A percentile compares a stretch with the other conserved stretches of the same genome.
These are phyloP conservation scores for Rhamnusium bicolor DNA, from an alignment of 2,888 invertebrate genomes.

Conservation along the genomic window DNA sequence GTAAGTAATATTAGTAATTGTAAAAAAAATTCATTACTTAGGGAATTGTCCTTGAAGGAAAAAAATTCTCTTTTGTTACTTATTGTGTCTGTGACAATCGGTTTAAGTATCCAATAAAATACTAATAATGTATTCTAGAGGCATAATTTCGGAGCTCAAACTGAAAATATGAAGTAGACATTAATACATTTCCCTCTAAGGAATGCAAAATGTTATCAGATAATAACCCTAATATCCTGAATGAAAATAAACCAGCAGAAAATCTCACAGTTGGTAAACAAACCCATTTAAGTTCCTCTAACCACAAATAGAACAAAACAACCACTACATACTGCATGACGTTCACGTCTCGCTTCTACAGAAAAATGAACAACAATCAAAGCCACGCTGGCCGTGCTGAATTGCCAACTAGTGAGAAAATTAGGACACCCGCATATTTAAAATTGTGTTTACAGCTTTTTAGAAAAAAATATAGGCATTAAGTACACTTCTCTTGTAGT, in stretches of 20 bases:
- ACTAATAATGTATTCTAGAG: neutral
- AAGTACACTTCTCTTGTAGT: too few species aligned
- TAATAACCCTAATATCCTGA: slow-evolving; percentile 10
- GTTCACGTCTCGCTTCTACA: slow-evolving; percentile 14
- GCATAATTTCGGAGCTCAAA: neutral
- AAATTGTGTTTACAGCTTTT: too few species aligned
- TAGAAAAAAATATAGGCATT: too few species aligned
- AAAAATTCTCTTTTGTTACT: too few species aligned
- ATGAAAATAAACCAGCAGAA: slow-evolving; percentile 14
- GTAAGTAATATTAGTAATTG: too few species aligned
- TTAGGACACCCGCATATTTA: slow-evolving; percentile 9
- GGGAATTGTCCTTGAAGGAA: too few species aligned
- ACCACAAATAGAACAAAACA: slow-evolving; percentile 21
- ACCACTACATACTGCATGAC: slow-evolving; percentile 9
- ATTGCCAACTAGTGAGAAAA: slow-evolving; percentile 14
- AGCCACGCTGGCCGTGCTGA: neutral
- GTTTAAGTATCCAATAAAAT: neutral
- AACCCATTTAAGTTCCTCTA: slow-evolving; percentile 21
- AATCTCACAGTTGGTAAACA: slow-evolving; percentile 14
- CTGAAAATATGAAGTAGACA: neutral
- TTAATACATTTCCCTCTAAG: neutral
- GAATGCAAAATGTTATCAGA: neutral
- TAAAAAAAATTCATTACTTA: too few species aligned
- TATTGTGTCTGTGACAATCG: neutral
- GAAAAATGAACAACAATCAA: slow-evolving; percentile 6